phyloP scores from a whole-genome alignment of 64 coral and sea anemone genomes.

The Acropora tenuis region DNA sequence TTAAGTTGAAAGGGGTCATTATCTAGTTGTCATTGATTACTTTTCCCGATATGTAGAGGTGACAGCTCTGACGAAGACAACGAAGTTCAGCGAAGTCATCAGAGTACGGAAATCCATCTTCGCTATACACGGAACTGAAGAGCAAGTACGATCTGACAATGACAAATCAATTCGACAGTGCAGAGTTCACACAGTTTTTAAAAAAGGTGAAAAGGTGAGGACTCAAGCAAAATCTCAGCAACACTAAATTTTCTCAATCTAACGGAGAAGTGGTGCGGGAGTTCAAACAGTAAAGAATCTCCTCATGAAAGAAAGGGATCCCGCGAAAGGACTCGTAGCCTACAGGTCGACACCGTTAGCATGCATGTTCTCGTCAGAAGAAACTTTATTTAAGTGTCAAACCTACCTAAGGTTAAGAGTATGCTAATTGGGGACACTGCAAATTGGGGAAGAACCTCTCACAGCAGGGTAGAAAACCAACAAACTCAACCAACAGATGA shows the following conservation, averaged over 20 bases:
- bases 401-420: too few relatives aligned
- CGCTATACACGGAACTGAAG: constrained; percentile 12
- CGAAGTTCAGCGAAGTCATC: background rate
- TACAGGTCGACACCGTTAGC: constrained; percentile 13
- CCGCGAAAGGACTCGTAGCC: background rate
- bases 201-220: constrained; percentile 7
- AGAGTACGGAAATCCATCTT: constrained; percentile 2
- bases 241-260: background rate
- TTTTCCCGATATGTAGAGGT: constrained; percentile 4
- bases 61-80: constrained; percentile 12
- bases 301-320: background rate
- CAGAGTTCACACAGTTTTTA: background rate
- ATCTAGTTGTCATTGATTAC: constrained; percentile 15
- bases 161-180: background rate
- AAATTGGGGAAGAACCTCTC: too few relatives aligned
- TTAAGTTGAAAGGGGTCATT: background rate
- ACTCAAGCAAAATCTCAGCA: background rate
- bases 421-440: too few relatives aligned
- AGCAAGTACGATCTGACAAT: background rate
- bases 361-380: background rate
- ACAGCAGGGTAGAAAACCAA: too few relatives aligned
- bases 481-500: too few relatives aligned
- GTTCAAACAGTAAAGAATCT: background rate
- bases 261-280: background rate
- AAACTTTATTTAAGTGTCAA: too few relatives aligned